Evolutionary conservation across 23 tunicate genomes (phyloP).

Genomic region (Trididemnum miniatum): DNA sequence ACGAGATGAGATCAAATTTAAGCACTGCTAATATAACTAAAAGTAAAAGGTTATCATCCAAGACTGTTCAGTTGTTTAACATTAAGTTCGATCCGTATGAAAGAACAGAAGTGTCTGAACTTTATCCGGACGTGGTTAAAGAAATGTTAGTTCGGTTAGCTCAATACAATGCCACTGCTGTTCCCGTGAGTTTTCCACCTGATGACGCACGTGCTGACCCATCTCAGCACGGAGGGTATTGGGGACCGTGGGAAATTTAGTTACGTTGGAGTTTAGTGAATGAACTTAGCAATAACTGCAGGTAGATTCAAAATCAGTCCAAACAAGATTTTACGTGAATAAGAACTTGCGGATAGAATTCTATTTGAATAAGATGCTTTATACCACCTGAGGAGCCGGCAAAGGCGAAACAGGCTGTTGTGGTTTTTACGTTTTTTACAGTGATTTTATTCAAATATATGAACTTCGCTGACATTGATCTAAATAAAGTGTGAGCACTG

Average conservation of each 20-base stretch:
- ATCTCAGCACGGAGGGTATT: constrained; percentile 68
- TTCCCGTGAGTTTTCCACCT: constrained; percentile 73
- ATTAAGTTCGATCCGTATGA: constrained; percentile 75
- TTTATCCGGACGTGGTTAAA: constrained; percentile 56
- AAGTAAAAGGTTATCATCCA: neutral
- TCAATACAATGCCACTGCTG: constrained; percentile 69
- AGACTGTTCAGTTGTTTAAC: constrained; percentile 56
- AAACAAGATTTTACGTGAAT: too few species aligned
- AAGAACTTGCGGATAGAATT: too few species aligned
- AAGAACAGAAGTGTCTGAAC: constrained; percentile 48
- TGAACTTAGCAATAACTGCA: too few species aligned
- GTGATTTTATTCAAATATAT: too few species aligned
- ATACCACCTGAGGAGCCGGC: too few species aligned
- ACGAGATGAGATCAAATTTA: neutral
- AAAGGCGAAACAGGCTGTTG: too few species aligned
- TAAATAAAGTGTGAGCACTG: too few species aligned
- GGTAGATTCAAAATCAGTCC: too few species aligned
- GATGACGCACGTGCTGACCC: constrained; percentile 60
- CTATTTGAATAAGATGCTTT: too few species aligned
- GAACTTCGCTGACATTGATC: too few species aligned
- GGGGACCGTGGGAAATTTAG: constrained; percentile 98
- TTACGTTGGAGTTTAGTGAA: too few species aligned
- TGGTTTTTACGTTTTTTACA: too few species aligned
- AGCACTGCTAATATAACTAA: neutral
- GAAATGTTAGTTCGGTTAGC: constrained; percentile 43